phyloP scores from a whole-genome alignment of 2,888 invertebrate genomes.

The Chrysomela aeneicollis region DNA sequence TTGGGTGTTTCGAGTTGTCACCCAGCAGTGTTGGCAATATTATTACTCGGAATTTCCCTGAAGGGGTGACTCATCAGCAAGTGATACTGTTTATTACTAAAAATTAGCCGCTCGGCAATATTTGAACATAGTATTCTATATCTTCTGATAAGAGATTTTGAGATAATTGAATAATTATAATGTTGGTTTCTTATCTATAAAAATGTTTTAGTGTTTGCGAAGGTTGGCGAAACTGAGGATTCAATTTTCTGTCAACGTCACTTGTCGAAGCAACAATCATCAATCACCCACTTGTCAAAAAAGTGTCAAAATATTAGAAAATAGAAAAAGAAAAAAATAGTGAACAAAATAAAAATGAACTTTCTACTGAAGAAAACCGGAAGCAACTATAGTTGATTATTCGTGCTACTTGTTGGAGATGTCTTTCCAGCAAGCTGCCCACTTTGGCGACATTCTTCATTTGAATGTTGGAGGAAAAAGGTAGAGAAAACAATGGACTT shows the following conservation, averaged over 20 bases:
- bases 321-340: background rate
- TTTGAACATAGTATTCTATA: no score
- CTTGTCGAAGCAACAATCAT: no score
- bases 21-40: background rate
- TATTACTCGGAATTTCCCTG: background rate
- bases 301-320: background rate
- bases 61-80: background rate
- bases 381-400: background rate
- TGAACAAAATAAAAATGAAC: background rate
- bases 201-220: background rate
- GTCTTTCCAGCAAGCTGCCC: conserved; percentile 59
- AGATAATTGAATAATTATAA: no score
- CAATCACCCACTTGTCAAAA: no score
- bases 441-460: conserved; percentile 81
- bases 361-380: conserved; percentile 4
- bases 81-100: background rate
- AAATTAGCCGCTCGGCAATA: no score
- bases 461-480: conserved; percentile 95
- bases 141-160: no score
- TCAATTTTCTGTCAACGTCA: background rate
- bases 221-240: background rate
- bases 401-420: conserved; percentile 23
- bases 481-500: conserved; percentile 62
- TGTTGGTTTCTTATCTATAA: no score
- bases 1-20: conserved; percentile 49